phyloP scores from a whole-genome alignment of 2,888 invertebrate genomes.

The Netelia virgata region DNA sequence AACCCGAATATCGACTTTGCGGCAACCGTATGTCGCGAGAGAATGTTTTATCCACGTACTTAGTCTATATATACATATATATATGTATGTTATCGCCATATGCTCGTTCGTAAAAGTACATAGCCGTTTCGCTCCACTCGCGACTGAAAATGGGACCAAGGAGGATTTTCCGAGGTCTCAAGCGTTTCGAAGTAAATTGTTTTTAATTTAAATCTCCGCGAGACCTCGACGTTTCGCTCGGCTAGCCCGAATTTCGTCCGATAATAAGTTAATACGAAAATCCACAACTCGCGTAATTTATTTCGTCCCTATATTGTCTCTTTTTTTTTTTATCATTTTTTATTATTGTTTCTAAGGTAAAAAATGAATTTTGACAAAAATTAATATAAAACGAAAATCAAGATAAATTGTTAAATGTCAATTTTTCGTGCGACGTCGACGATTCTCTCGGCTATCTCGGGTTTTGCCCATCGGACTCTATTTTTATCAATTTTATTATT shows the following conservation, averaged over 20 bases:
- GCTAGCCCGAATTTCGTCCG: not conserved
- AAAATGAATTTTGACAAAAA: too few species aligned
- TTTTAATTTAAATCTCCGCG: not conserved
- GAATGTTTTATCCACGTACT: slow-evolving; percentile 30
- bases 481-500: too few species aligned
- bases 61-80: not conserved
- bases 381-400: too few species aligned
- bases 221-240: not conserved
- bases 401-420: too few species aligned
- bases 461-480: too few species aligned
- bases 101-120: slow-evolving; percentile 24
- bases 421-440: too few species aligned
- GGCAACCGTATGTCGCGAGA: slow-evolving; percentile 61
- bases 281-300: too few species aligned
- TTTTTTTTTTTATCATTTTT: too few species aligned
- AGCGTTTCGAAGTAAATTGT: not conserved
- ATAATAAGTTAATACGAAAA: too few species aligned
- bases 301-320: too few species aligned
- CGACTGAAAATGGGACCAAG: slow-evolving; percentile 10
- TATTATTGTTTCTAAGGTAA: too few species aligned
- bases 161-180: slow-evolving; percentile 2
- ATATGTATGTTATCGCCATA: not conserved
- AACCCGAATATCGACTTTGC: slow-evolving; percentile 68
- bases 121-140: slow-evolving; percentile 21
- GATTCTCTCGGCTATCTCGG: too few species aligned